Evolutionary conservation across 2,888 invertebrate genomes (phyloP).

Genomic region (Camptogramma bilineatum): DNA sequence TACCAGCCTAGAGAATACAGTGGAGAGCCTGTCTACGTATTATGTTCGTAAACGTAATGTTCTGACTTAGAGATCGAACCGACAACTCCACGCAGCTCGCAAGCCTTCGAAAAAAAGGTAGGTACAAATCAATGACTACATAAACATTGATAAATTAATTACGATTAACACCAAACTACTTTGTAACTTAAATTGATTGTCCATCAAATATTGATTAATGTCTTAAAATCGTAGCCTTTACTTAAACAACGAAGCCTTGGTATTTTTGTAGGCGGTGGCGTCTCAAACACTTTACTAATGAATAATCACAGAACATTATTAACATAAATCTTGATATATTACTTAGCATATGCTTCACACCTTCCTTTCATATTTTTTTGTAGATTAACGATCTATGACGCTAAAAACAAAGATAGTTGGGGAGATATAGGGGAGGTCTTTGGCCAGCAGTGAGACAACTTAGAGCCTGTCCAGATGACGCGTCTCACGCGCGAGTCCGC

Average conservation of each 20-base stretch:
- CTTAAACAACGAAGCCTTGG: constrained; percentile 39
- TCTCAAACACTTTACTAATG: constrained; percentile 42
- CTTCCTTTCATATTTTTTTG: neutral
- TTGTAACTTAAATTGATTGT: constrained; percentile 34
- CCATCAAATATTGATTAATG: constrained; percentile 22
- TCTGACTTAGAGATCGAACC: too few species aligned
- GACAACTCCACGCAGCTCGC: too few species aligned
- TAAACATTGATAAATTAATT: neutral
- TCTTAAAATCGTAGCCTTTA: constrained; percentile 24
- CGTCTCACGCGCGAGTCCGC: too few species aligned
- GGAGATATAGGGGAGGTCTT: too few species aligned
- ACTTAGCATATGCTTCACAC: constrained; percentile 12
- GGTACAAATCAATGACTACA: neutral
- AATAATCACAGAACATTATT: constrained; percentile 25
- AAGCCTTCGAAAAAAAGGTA: too few species aligned
- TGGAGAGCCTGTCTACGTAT: too few species aligned
- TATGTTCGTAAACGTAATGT: too few species aligned
- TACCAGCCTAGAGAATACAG: too few species aligned
- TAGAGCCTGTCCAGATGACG: too few species aligned
- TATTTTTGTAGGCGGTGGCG: constrained; percentile 37
- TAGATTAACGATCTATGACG: neutral
- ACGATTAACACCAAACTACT: neutral
- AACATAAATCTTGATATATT: constrained; percentile 32
- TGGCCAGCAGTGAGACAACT: too few species aligned
- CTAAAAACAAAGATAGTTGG: too few species aligned